Evolutionary conservation across 1,140 invertebrate species (phyloP).

Genomic region (Tigriopus japonicus): DNA sequence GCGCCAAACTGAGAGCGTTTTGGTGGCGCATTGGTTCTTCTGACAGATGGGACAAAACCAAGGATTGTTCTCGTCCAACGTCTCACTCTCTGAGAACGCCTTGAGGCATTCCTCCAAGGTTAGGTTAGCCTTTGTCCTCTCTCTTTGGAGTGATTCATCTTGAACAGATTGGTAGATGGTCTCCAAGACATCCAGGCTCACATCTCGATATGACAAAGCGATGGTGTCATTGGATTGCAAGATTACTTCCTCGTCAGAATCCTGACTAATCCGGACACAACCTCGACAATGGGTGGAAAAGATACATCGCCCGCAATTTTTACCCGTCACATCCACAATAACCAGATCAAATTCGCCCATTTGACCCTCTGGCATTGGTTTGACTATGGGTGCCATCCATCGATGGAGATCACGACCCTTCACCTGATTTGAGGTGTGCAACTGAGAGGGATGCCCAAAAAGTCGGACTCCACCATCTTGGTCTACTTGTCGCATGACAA

Average conservation of each 20-base stretch:
- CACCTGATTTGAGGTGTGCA: conserved; percentile 35
- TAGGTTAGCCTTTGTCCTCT: conserved; percentile 30
- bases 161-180: not conserved
- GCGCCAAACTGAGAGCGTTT: conserved; percentile 43
- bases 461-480: conserved; percentile 31
- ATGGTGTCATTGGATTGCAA: conserved; percentile 37
- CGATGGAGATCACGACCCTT: conserved; percentile 31
- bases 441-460: conserved; percentile 36
- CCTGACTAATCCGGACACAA: conserved; percentile 34
- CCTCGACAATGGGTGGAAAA: conserved; percentile 38
- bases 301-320: conserved; percentile 38
- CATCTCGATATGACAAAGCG: conserved; percentile 28
- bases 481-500: conserved; percentile 34
- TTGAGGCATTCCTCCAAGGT: conserved; percentile 43
- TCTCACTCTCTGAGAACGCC: conserved; percentile 47
- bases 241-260: conserved; percentile 23
- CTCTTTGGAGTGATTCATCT: conserved; percentile 26
- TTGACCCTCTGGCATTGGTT: not conserved
- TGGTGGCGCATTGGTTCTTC: conserved; percentile 44
- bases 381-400: conserved; percentile 29
- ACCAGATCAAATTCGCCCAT: not conserved
- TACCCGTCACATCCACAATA: not conserved
- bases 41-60: conserved; percentile 48
- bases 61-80: conserved; percentile 44
- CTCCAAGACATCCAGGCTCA: conserved; percentile 16